Conservation (phyloP, 2,797 vertebrate species). For the Hyperoplus lanceolatus region DNA sequence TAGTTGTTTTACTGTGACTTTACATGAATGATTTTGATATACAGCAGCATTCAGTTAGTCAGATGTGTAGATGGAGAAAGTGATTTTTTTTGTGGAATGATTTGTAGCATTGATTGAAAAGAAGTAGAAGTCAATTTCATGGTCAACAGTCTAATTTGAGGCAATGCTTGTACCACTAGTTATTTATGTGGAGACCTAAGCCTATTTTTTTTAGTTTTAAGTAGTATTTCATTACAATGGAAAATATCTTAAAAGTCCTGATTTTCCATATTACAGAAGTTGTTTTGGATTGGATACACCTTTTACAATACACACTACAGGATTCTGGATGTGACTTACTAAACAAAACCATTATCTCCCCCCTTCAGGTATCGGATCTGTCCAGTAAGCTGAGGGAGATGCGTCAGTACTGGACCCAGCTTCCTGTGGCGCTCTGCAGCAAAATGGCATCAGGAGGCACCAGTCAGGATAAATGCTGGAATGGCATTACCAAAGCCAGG, state of each 20-base stretch:
- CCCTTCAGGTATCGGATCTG: slow-evolving; percentile 89
- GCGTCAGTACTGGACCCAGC: slow-evolving; percentile 91
- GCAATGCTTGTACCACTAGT: no score
- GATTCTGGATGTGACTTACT: neutral
- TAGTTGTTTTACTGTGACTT: neutral
- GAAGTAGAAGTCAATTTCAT: neutral
- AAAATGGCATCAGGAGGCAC: slow-evolving; percentile 84
- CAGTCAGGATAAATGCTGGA: slow-evolving; percentile 92
- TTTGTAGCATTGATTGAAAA: neutral
- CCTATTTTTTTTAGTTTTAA: neutral
- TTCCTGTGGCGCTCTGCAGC: slow-evolving; percentile 89
- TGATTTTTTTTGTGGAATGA: neutral
- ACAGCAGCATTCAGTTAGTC: neutral
- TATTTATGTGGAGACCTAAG: neutral
- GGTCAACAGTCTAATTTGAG: neutral
- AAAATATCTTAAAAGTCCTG: no score
- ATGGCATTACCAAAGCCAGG: slow-evolving; percentile 91
- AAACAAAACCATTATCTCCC: neutral
- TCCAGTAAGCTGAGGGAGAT: slow-evolving; percentile 91
- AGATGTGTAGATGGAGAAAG: neutral
- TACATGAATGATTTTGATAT: neutral
- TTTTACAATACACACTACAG: no score
- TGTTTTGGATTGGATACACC: neutral
- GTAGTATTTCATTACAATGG: neutral
- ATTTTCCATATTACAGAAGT: neutral